Evolutionary conservation across 2,113 vertebrate species (phyloP), one percentile per base, ranked within the genome.

Genomic region (Platysternon megacephalum): DNA sequence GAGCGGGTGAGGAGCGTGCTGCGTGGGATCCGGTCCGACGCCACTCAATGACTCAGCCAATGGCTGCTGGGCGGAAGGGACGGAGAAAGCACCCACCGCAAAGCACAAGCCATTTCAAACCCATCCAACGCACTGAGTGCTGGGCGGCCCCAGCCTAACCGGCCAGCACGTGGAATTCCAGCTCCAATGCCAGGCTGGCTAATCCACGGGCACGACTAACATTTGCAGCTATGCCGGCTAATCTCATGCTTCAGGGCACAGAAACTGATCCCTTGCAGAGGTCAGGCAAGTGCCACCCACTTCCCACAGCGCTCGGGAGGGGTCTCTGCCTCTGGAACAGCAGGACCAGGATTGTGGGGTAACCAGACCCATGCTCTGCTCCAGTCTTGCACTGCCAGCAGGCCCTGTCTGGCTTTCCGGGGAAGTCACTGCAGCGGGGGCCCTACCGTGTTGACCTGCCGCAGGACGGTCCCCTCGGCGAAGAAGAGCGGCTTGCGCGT

Each of bases 401-500:
- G 56, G 56, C 56, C 28, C 56, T 6, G 28, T 11, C 28, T 29
- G 48, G 21, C 13, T 22, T 52, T 19, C 51, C 51, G 16, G 51
- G 51, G 51, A 51, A 51, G 51, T 17, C 51, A 17, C 51, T 51
- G 44, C 8, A 8, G 26, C 5, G 8, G 9, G 5, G 10, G 46
- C 81, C 85, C 76, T 94, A 98, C 98, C 68, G 86, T 98, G 97
- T 98, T 98, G 91, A 99, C 98, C 96, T 98, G 98, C 92, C 98
- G 98, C 82, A 98, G 97, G 65, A 98, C 98, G 0, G 97, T 99
- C 28, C 98, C 98, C 52, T 98, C 98, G 0, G 86, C 98, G 35
- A 99, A 99, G 93, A 99, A 99, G 86, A 96, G 76, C 0, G 99
- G 98, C 93, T 99, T 99, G 80, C 94, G 97, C 2, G 98, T 98